Percentiles rank a stretch among this genome's conserved stretches.
phyloP scores from a whole-genome alignment of 37 sponge, comb jelly and placozoan genomes.

The Cladorhizidae sp. region DNA sequence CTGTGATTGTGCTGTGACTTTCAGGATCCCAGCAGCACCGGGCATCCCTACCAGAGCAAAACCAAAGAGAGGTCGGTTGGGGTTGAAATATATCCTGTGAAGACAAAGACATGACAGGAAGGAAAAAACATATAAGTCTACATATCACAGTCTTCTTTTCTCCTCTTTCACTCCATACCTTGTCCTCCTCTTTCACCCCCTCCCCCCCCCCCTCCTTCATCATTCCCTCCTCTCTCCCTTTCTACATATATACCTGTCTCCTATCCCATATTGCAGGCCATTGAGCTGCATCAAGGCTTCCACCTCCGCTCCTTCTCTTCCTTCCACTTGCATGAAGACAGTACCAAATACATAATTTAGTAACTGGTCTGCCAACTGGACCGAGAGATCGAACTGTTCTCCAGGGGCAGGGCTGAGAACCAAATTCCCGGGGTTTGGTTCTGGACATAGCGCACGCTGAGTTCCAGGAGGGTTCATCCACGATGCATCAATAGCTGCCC shows the following conservation, averaged over 20 bases:
- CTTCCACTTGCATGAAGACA: conserved; percentile 44
- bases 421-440: conserved; percentile 44
- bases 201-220: background rate
- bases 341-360: conserved; percentile 43
- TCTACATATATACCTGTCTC: conserved; percentile 31
- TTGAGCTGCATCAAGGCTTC: conserved; percentile 62
- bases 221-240: background rate
- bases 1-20: conserved; percentile 52
- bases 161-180: too few relatives aligned
- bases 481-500: conserved; percentile 63
- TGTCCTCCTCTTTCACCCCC: too few relatives aligned
- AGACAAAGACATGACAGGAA: too few relatives aligned
- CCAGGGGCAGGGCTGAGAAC: conserved; percentile 76
- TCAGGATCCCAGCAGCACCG: conserved; percentile 59
- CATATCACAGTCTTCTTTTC: too few relatives aligned
- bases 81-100: conserved; percentile 64
- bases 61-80: conserved; percentile 69
- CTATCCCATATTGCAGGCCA: conserved; percentile 64
- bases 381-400: conserved; percentile 78
- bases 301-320: conserved; percentile 5
- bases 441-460: conserved; percentile 24
- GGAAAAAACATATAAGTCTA: too few relatives aligned
- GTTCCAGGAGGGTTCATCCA: conserved; percentile 23
- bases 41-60: conserved; percentile 73
- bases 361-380: conserved; percentile 72